phyloP scores from a whole-genome alignment of 2,113 vertebrate species.

The Cariama cristata region DNA sequence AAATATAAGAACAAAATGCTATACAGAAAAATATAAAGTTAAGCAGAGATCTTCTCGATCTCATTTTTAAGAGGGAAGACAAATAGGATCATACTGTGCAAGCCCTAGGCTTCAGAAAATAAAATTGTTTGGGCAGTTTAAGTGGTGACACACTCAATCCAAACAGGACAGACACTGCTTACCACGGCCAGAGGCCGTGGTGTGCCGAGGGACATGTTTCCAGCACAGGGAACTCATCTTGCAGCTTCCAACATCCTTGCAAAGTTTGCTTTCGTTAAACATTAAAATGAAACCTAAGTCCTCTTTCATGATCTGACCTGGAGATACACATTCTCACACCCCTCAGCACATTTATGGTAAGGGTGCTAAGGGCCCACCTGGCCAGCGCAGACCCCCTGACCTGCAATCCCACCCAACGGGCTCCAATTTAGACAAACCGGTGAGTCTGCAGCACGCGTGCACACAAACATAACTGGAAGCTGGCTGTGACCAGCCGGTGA shows the following conservation, averaged over 20 bases:
- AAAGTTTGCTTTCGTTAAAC: not conserved
- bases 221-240: not conserved
- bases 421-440: not conserved
- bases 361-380: not conserved
- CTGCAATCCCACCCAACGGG: fast-evolving
- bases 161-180: not conserved
- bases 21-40: constrained; percentile 37
- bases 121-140: not conserved
- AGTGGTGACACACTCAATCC: not conserved
- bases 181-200: not conserved
- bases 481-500: not conserved
- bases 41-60: not conserved
- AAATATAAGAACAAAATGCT: constrained; percentile 45
- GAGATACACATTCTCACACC: not conserved
- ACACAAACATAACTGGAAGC: not conserved
- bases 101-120: not conserved
- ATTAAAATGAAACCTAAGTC: not conserved
- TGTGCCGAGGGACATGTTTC: not conserved
- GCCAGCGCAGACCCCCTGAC: not conserved
- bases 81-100: not conserved
- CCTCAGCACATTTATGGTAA: not conserved
- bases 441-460: not conserved
- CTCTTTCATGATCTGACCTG: not conserved
- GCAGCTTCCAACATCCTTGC: not conserved
- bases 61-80: constrained; percentile 1